Percentiles rank a stretch among this genome's conserved stretches.
phyloP scores from a whole-genome alignment of 2,888 invertebrate genomes.

The Drosophila kuntzei region DNA sequence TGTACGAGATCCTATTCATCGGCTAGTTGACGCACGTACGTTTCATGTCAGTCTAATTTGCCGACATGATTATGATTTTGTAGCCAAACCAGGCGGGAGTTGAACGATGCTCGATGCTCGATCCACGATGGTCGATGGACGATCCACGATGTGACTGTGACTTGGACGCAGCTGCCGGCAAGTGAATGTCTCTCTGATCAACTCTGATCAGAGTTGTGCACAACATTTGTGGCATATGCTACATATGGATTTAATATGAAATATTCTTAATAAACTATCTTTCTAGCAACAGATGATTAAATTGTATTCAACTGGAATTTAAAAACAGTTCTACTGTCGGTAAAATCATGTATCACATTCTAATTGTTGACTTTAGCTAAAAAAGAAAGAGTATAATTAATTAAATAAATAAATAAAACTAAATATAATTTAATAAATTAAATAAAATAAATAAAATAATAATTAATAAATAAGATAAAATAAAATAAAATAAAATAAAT shows the following conservation, averaged over 20 bases:
- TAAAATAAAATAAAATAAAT: too few relatives aligned
- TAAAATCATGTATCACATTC: too few relatives aligned
- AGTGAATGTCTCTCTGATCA: slow-evolving; percentile 61
- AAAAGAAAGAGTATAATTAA: too few relatives aligned
- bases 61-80: slow-evolving; percentile 81
- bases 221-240: slow-evolving; percentile 26
- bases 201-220: slow-evolving; percentile 51
- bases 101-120: slow-evolving; percentile 39
- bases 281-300: background rate
- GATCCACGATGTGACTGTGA: slow-evolving; percentile 29
- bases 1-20: slow-evolving; percentile 75
- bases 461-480: too few relatives aligned
- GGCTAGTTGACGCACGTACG: slow-evolving; percentile 78
- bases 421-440: too few relatives aligned
- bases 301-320: background rate
- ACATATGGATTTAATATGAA: slow-evolving; percentile 3
- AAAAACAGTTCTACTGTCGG: too few relatives aligned
- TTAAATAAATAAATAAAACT: too few relatives aligned
- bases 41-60: slow-evolving; percentile 79
- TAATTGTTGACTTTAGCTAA: too few relatives aligned
- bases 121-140: slow-evolving; percentile 19
- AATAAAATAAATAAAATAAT: too few relatives aligned
- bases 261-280: slow-evolving; percentile 1
- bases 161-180: slow-evolving; percentile 30
- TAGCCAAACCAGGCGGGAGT: slow-evolving; percentile 62